Evolutionary conservation across 1,140 invertebrate species (phyloP), one percentile per base, ranked within the genome.

Genomic region (Schlechtendalia chinensis): DNA sequence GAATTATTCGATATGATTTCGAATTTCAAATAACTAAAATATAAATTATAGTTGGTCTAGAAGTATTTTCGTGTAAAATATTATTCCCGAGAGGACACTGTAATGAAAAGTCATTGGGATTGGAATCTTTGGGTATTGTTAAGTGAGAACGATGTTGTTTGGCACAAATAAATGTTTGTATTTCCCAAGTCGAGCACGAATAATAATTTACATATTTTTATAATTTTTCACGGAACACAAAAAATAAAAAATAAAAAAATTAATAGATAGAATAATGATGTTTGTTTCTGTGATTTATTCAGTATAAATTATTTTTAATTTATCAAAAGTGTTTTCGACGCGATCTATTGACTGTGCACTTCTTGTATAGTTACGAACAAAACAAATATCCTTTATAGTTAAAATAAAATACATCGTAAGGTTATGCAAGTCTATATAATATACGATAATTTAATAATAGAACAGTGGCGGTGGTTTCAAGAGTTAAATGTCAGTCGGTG

Each of bases 31-130:
- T 45, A 45, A 22, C 27, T 5, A 11, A 8, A 45, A 45, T 45
- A 1, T 39, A 12, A 65, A 39, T 39, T 39, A 12, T 50, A 12
- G 32, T 45, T 22, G 39, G 0, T 8, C 27, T 54, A 71, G 3
- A 67, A 47, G 47, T 24, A 24, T 24, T 10, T 29, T 54, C 11
- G 8, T 19, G 24, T 71, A 53, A 71, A 53, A 71, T 29, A 72
- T 71, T 19, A 11, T 27, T 71, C 22, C 47, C 69, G 2, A n/a
- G 24, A 17, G 17, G 17, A 29, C 11, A 27, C 47, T 54, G 27
- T 53, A 72, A 72, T 54, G 16, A 72, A 53, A 72, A 72, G 24
- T 54, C 17, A 71, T 71, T 50, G 24, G 19, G 14, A 69, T 71
- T 69, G 14, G 17, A 39, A 67, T 8, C 11, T 24, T 69, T 5